A percentile compares a stretch with the other conserved stretches of the same genome.
Evolutionary conservation across 2,113 vertebrate genomes (phyloP).

Genomic region (Upupa epops): DNA sequence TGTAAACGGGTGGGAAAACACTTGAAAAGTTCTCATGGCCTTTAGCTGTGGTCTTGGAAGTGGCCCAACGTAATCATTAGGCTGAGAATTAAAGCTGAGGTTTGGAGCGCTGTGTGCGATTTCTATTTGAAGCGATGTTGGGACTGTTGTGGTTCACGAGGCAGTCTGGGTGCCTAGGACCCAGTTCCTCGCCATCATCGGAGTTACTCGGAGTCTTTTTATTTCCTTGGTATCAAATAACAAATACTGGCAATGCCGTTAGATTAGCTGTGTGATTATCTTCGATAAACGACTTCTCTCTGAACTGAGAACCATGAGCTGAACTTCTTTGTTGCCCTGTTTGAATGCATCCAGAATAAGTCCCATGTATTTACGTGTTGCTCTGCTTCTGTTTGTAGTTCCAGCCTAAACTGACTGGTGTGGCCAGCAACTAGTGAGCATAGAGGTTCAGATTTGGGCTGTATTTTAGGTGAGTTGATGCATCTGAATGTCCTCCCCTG

Average conservation of each 20-base stretch:
- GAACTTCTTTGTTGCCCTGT: not conserved
- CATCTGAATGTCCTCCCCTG: not conserved
- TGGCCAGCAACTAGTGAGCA: not conserved
- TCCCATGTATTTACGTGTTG: not conserved
- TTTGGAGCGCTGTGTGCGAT: constrained; percentile 5
- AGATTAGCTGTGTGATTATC: not conserved
- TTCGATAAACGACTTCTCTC: not conserved
- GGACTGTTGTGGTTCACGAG: not conserved
- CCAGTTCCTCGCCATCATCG: not conserved
- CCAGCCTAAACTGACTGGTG: not conserved
- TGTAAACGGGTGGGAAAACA: constrained; percentile 36
- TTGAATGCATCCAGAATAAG: not conserved
- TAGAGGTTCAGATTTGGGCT: not conserved
- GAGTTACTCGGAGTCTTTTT: not conserved
- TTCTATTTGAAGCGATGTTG: constrained; percentile 7
- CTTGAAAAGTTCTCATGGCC: constrained; percentile 39
- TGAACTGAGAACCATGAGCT: not conserved
- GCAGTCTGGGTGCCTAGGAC: not conserved
- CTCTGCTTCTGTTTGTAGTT: not conserved
- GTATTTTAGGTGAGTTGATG: not conserved
- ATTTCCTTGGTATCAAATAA: constrained; percentile 27
- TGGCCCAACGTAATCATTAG: constrained; percentile 38
- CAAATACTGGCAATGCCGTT: not conserved
- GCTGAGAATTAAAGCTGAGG: constrained; percentile 33
- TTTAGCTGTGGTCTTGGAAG: constrained; percentile 49